phyloP scores from a whole-genome alignment of 2,797 vertebrate genomes.

The Xiphophorus birchmanni region DNA sequence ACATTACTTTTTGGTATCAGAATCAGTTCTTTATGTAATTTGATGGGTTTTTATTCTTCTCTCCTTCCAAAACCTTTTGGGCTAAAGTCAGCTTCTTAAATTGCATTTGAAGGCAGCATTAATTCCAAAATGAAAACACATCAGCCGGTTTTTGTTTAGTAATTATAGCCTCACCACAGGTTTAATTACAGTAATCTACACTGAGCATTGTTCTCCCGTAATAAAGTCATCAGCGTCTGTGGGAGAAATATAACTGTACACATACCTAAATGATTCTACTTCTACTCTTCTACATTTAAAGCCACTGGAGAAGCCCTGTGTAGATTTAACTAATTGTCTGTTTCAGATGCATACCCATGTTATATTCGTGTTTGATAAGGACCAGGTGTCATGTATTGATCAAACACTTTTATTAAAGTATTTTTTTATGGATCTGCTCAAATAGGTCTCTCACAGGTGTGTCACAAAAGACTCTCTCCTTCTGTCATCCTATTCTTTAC shows the following conservation, averaged over 20 bases:
- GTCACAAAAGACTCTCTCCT: too few species aligned
- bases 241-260: conserved; percentile 17
- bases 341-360: background rate
- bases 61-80: background rate
- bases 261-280: conserved; percentile 2
- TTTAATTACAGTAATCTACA: conserved; percentile 10
- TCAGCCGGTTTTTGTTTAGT: background rate
- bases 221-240: background rate
- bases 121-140: conserved; percentile 6
- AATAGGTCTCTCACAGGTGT: too few species aligned
- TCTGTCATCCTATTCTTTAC: too few species aligned
- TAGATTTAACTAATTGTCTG: conserved; percentile 11
- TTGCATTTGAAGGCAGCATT: background rate
- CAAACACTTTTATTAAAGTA: too few species aligned
- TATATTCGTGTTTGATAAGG: too few species aligned
- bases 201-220: conserved; percentile 5
- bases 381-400: too few species aligned
- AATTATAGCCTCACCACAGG: conserved; percentile 15
- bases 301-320: conserved; percentile 3
- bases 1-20: background rate
- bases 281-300: background rate
- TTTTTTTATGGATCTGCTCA: too few species aligned
- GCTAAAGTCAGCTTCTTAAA: background rate
- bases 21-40: background rate
- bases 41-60: background rate